Evolutionary conservation across 2,888 invertebrate genomes (phyloP), one percentile per base, ranked within the genome.

Genomic region (Eupeodes latifasciatus): DNA sequence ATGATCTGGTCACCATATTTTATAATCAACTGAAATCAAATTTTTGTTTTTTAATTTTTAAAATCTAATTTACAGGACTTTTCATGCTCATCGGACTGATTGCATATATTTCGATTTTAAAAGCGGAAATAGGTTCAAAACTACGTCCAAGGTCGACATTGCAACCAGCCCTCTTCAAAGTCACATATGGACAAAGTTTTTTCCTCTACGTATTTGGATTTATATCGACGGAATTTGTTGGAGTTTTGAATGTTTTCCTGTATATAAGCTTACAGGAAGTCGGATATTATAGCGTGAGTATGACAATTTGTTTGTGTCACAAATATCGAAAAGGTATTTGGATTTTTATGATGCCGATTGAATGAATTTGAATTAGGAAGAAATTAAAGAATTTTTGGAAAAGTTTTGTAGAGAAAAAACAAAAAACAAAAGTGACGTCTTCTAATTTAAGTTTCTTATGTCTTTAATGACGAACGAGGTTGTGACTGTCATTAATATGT

Each of bases 71-170:
- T 94, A 84, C 69, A 98, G 98, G 98, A 93, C 95, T 98, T 89
- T 95, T 98, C 90, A 97, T 98, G 97, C 95, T 98, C 91, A 96
- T 97, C 90, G 98, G 98, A 69, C 95, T 98, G 93, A 97, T 98
- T 92, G 97, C 98, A 95, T 98, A 98, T 95, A 98, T 98, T 94
- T 98, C 98, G 80, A 96, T 97, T 91, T 96, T 98, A 93, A 98
- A 98, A 94, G 96, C 98, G 11, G 98, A 98, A 95, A 95, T 98
- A 64, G 98, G 98, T 62, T 96, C 96, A 91, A 98, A 98, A 94
- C 94, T 98, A 83, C 95, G 97, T 86, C 96, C 98, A 84, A 95
- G 96, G 92, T 97, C 97, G 27, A 95, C 96, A 74, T 95, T 97
- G 84, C 96, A 97, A 92, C 96, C 96, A 57, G 96, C 98, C 1